These are phyloP conservation scores for Albula glossodonta DNA, from an alignment of 2,113 vertebrate species.

Conservation along the genomic window DNA sequence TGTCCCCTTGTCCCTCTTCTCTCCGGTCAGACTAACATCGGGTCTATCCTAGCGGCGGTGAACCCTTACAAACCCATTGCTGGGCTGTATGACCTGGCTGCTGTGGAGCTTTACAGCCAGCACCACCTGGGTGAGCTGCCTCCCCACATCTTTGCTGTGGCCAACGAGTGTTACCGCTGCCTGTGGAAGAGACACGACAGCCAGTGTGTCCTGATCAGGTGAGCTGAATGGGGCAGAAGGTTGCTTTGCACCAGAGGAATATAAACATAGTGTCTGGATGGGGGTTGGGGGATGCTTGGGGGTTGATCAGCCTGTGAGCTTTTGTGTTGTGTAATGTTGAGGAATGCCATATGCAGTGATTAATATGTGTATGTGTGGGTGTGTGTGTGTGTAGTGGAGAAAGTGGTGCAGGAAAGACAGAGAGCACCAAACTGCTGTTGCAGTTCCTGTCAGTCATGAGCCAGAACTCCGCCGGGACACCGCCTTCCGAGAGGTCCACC, in stretches of 20 bases:
- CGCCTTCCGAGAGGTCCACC: conserved; percentile 73
- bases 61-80: conserved; percentile 86
- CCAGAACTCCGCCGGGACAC: conserved; percentile 75
- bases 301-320: too few species aligned
- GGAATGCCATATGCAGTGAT: neutral
- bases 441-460: conserved; percentile 91
- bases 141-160: conserved; percentile 89
- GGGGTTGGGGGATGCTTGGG: too few species aligned
- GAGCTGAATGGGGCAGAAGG: conserved; percentile 16
- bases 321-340: neutral
- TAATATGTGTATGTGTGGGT: conserved; percentile 14
- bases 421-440: conserved; percentile 87
- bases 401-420: conserved; percentile 91
- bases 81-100: conserved; percentile 74
- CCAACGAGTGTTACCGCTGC: conserved; percentile 92
- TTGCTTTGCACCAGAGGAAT: neutral
- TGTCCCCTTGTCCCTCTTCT: neutral
- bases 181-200: conserved; percentile 92
- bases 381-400: conserved; percentile 72
- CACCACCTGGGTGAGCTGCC: conserved; percentile 89
- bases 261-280: too few species aligned
- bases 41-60: conserved; percentile 87
- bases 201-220: conserved; percentile 95
- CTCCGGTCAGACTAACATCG: conserved; percentile 82
- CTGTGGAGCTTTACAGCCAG: conserved; percentile 80